Base-by-base conservation (phyloP, 1,140 invertebrate species). In the Anadara kagoshimensis region DNA sequence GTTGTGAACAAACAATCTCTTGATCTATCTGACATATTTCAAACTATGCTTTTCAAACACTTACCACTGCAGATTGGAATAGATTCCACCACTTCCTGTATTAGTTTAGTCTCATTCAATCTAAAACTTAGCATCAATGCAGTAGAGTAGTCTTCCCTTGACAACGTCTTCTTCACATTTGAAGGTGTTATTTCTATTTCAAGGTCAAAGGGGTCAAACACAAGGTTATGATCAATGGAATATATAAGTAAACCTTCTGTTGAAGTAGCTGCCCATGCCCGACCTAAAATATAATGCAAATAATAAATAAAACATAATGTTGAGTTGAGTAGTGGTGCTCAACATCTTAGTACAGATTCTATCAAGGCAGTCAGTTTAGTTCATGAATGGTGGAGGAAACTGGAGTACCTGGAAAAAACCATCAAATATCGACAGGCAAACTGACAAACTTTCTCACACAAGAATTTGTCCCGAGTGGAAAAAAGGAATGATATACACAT, bases 181-280 rank as follows among this genome's bases (percentile, higher is more conserved):
- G 71, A 74, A 1, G 96, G 94, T 0, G 96, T 99, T 3, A 97
- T 94, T 65, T 93, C 92, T 10, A 93, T 86, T 59, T 96, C 94
- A 7, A 98, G 89, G 56, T 95, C 92, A 87, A 95, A 96, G 0
- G 97, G 97, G 91, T 97, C 95, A 87, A 95, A 97, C 0, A 93
- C 89, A 1, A 93, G 88, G 68, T 92, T 93, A 36, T 92, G 90
- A 82, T 96, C 95, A 26, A 98, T 90, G 0, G 96, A 95, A 89
- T 98, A 99, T 53, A 98, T 91, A 1, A 98, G 88, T 0, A 99
- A 91, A 7, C 98, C 98, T 91, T 99, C 97, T 0, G 97, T 98
- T 0, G 95, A 95, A 0, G 94, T 95, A 3, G 95, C 95, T 16
- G 94, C 94, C 93, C 96, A 99, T 8, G 94, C 92, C 88, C 96